Evolutionary conservation across 2,113 vertebrate species (phyloP).

Genomic region (Tapirus terrestris): DNA sequence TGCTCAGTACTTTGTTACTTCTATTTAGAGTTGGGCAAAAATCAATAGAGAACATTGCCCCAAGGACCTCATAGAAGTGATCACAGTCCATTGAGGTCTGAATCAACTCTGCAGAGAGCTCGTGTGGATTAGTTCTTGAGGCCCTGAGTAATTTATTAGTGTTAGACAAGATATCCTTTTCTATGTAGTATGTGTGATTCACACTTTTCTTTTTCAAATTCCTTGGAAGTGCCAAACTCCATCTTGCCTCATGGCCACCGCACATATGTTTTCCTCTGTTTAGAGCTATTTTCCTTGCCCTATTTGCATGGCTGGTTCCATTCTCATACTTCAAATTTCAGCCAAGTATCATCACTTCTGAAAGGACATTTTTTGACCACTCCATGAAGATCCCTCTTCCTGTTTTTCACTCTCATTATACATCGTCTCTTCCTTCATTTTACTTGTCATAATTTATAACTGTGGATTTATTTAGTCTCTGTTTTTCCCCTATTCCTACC

Average conservation of each 20-base stretch:
- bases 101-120: not conserved
- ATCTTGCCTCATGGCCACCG: not conserved
- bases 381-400: not conserved
- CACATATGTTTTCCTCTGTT: not conserved
- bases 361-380: not conserved
- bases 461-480: conserved; percentile 9
- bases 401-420: not conserved
- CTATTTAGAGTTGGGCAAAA: not conserved
- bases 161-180: not conserved
- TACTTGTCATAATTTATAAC: not conserved
- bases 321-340: not conserved
- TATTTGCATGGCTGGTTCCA: not conserved
- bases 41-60: not conserved
- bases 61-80: not conserved
- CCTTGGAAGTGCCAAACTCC: not conserved
- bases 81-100: not conserved
- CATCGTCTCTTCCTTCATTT: not conserved
- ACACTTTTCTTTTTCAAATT: conserved; percentile 20
- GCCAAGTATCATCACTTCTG: not conserved
- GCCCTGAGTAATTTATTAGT: not conserved
- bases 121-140: not conserved
- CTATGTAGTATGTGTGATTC: not conserved
- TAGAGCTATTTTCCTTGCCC: not conserved
- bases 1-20: not conserved
- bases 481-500: not conserved